phyloP scores from a whole-genome alignment of 2,888 invertebrate species.

The Belgica antarctica region DNA sequence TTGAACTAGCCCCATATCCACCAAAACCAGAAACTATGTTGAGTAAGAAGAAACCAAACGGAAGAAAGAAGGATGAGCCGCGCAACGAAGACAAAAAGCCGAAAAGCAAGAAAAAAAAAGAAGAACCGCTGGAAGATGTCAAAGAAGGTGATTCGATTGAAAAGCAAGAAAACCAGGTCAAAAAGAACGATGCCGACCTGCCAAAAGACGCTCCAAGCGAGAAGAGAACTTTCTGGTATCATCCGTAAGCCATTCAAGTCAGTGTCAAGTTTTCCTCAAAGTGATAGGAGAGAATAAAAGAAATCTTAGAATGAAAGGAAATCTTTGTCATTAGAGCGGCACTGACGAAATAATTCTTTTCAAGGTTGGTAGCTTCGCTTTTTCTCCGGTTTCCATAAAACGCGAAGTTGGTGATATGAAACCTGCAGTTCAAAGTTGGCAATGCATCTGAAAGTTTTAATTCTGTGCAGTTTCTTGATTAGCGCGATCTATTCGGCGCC shows the following conservation, averaged over 20 bases:
- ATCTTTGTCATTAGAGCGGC: neutral
- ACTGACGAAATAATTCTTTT: neutral
- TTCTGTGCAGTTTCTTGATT: neutral
- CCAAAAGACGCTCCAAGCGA: too few species aligned
- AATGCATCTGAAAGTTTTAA: neutral
- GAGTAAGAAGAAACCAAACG: too few species aligned
- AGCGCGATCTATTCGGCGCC: neutral
- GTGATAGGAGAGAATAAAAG: neutral
- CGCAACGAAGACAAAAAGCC: neutral
- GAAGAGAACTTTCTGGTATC: constrained; percentile 8
- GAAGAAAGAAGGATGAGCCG: neutral
- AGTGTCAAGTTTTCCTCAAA: neutral
- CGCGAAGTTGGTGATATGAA: neutral
- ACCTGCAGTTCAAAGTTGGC: neutral
- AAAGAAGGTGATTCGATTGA: too few species aligned
- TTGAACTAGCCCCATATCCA: too few species aligned
- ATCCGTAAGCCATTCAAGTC: constrained; percentile 1
- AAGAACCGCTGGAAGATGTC: neutral
- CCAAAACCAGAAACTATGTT: too few species aligned
- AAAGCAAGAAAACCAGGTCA: too few species aligned
- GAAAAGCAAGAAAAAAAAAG: neutral
- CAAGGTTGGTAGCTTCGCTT: neutral
- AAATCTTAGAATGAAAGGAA: neutral
- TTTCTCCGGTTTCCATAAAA: neutral
- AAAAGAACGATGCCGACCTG: too few species aligned